Evolutionary conservation across 1,140 invertebrate genomes (phyloP).

Genomic region (Drosophila lowei): DNA sequence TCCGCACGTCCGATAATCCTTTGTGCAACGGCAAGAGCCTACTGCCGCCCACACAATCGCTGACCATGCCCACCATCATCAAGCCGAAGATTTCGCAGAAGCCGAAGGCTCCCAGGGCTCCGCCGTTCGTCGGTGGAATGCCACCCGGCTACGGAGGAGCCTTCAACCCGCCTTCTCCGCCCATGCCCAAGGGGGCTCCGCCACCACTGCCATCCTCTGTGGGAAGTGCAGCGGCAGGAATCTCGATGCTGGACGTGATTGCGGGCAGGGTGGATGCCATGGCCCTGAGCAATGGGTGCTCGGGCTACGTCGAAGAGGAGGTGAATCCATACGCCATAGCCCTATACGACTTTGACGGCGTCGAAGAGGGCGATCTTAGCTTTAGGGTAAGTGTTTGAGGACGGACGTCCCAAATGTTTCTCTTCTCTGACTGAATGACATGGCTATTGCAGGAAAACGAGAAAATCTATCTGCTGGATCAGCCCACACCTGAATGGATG

Average conservation of each 20-base stretch:
- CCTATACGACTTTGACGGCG: constrained; percentile 89
- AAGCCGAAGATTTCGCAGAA: constrained; percentile 83
- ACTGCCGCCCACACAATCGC: constrained; percentile 70
- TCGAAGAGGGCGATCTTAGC: constrained; percentile 88
- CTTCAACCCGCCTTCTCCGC: constrained; percentile 85
- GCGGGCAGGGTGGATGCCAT: constrained; percentile 74
- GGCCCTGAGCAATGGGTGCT: constrained; percentile 52
- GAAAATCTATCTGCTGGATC: constrained; percentile 87
- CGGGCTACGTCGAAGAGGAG: constrained; percentile 51
- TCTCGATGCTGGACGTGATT: constrained; percentile 82
- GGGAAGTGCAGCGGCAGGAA: constrained; percentile 41
- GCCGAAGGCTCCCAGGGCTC: constrained; percentile 76
- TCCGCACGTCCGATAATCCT: constrained; percentile 75
- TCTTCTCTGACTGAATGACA: not conserved
- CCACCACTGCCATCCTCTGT: constrained; percentile 86
- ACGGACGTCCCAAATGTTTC: no score
- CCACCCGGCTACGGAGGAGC: constrained; percentile 47
- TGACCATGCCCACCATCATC: constrained; percentile 88
- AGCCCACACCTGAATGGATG: constrained; percentile 91
- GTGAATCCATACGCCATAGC: constrained; percentile 88
- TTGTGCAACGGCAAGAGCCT: constrained; percentile 83
- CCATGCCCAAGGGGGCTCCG: constrained; percentile 90
- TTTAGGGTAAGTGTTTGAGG: constrained; percentile 86
- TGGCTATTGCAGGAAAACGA: constrained; percentile 86
- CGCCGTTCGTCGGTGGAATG: constrained; percentile 59